Evolutionary conservation across 2,888 invertebrate species (phyloP).

Genomic region (Scelioninae gen. 2): DNA sequence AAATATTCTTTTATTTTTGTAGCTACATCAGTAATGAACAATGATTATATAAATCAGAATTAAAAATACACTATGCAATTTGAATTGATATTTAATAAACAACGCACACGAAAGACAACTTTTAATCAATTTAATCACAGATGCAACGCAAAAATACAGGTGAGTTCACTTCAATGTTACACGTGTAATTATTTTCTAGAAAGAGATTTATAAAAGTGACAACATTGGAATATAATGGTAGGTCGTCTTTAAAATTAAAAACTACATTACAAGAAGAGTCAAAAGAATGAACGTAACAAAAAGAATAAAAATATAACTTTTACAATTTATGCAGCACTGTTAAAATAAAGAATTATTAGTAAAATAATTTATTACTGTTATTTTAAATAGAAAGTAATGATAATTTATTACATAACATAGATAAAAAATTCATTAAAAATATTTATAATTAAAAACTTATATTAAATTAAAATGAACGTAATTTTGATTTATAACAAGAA

Average conservation of each 20-base stretch:
- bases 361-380: too few species aligned
- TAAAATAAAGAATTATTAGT: too few species aligned
- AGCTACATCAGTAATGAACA: too few species aligned
- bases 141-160: not conserved
- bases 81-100: not conserved
- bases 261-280: not conserved
- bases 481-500: too few species aligned
- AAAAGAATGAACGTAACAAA: not conserved
- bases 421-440: too few species aligned
- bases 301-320: not conserved
- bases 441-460: too few species aligned
- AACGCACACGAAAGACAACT: not conserved
- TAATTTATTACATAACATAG: too few species aligned
- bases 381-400: too few species aligned
- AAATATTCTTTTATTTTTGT: too few species aligned
- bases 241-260: slow-evolving; percentile 26
- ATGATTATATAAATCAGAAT: too few species aligned
- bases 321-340: not conserved
- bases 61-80: not conserved
- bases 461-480: too few species aligned
- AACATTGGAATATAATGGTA: slow-evolving; percentile 1
- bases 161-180: slow-evolving; percentile 5
- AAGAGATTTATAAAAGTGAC: slow-evolving; percentile 19
- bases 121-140: not conserved
- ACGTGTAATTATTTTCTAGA: slow-evolving; percentile 17